Evolutionary conservation across 1,140 invertebrate species (phyloP), one percentile per base, ranked within the genome.

Genomic region (Trichomalopsis sarcophagae): DNA sequence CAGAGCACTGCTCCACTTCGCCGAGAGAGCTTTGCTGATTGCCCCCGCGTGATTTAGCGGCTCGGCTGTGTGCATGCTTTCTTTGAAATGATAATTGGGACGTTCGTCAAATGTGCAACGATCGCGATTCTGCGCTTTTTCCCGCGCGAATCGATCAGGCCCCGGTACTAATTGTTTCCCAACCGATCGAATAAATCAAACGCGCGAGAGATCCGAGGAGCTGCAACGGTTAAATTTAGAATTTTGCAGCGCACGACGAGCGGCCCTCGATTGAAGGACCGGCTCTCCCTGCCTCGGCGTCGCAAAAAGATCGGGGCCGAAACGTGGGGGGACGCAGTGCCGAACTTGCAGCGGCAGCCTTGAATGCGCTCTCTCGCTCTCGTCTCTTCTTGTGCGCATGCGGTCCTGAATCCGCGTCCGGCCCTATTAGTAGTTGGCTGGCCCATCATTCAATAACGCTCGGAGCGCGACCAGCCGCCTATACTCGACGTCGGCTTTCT

Each of bases 381-480:
- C 68, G 23, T 33, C 68, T 11, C 30, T 71, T 71, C 68, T 71
- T 71, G 33, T 75, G 21, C 73, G 73, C 73, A 33, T 33, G 23
- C 36, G 73, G 33, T 36, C 36, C 73, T 33, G 73, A 27, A 75
- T 75, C 90, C 90, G 89, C 90, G 91, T 92, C 90, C 91, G 91
- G 91, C 90, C 91, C 91, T 91, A 93, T 92, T 93, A 92, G 90
- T 89, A 92, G 90, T 90, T 89, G 91, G 89, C 89, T 90, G 91
- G 89, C 88, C 92, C 92, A 93, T 93, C 92, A 93, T 93, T 93
- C 91, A 93, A 93, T 93, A 93, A 93, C 88, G 90, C 91, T 92
- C 89, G 30, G 89, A 90, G 91, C 17, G 91, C 91, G 90, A 86
- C 88, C 88, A 89, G 89, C 89, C 55, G 21, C n/a, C 55, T 62